Percentiles rank a stretch among this genome's conserved stretches.
Conservation (phyloP, 2,113 vertebrate species). For the Cyprinodon variegatus region DNA sequence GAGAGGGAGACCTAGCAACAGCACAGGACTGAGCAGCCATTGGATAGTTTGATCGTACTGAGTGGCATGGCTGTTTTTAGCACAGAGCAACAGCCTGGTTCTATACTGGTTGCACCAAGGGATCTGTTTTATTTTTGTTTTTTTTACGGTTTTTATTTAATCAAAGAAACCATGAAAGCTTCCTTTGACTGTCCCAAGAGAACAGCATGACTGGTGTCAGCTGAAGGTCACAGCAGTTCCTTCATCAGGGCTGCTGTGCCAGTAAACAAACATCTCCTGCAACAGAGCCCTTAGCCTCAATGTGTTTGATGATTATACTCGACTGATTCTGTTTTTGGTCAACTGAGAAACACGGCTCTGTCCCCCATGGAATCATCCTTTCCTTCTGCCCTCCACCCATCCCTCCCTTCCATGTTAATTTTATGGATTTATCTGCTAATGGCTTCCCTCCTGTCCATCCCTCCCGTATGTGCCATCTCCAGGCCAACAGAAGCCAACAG, state of each 20-base stretch:
- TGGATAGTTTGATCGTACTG: conserved; percentile 77
- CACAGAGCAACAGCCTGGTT: conserved; percentile 71
- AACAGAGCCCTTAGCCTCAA: conserved; percentile 10
- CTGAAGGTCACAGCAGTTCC: conserved; percentile 62
- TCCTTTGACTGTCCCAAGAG: conserved; percentile 17
- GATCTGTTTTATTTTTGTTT: conserved; percentile 22
- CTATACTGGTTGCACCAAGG: conserved; percentile 55
- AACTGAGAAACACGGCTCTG: conserved; percentile 28
- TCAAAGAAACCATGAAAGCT: conserved; percentile 46
- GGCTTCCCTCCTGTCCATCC: conserved; percentile 62
- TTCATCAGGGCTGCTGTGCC: conserved; percentile 40
- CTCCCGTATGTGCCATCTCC: conserved; percentile 61
- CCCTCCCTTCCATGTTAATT: conserved; percentile 66
- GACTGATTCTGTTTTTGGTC: conserved; percentile 37
- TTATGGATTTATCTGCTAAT: conserved; percentile 77
- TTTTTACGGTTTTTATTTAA: conserved; percentile 20
- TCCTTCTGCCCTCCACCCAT: conserved; percentile 9
- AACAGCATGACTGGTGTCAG: conserved; percentile 38
- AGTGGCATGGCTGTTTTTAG: conserved; percentile 76
- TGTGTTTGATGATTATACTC: conserved; percentile 40
- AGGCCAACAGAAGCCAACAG: conserved; percentile 13
- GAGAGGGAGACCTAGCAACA: conserved; percentile 75
- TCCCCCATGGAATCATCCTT: conserved; percentile 36
- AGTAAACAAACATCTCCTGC: conserved; percentile 39
- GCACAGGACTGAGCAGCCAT: conserved; percentile 70